A percentile compares a stretch with the other conserved stretches of the same genome.
phyloP scores from a whole-genome alignment of 2,113 vertebrate species.

The Odocoileus hemionus region DNA sequence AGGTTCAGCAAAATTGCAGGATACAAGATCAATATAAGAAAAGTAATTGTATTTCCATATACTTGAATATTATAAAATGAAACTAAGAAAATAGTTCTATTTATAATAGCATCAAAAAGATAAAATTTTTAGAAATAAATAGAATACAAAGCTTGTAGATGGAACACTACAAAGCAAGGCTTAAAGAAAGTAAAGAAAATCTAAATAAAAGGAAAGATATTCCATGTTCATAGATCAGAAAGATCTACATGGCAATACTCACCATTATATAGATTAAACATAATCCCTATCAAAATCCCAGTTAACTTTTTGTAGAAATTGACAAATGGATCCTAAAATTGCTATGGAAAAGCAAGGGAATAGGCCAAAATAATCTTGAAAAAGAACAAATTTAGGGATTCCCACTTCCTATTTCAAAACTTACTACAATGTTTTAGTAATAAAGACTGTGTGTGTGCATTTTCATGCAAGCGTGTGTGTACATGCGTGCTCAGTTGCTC shows the following conservation, averaged over 20 bases:
- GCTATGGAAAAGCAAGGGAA: background rate
- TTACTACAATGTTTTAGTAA: background rate
- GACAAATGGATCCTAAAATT: background rate
- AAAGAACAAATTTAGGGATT: background rate
- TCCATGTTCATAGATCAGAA: background rate
- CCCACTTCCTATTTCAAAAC: background rate
- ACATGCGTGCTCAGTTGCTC: background rate
- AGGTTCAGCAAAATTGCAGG: background rate
- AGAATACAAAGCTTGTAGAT: background rate
- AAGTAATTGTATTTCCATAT: background rate
- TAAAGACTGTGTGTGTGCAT: background rate
- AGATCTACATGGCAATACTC: background rate
- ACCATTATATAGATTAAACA: background rate
- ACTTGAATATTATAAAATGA: background rate
- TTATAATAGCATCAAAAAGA: background rate
- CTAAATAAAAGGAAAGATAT: background rate
- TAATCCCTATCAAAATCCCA: background rate
- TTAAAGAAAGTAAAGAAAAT: background rate
- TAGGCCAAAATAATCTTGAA: background rate
- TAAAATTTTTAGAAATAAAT: background rate
- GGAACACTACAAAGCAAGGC: background rate
- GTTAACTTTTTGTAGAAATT: background rate
- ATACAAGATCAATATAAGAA: background rate
- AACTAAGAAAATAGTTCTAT: background rate
- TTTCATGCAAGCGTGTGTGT: rapidly evolving